Evolutionary conservation across 2,888 invertebrate genomes (phyloP).

Genomic region (Chalcosyrphus nemorum): DNA sequence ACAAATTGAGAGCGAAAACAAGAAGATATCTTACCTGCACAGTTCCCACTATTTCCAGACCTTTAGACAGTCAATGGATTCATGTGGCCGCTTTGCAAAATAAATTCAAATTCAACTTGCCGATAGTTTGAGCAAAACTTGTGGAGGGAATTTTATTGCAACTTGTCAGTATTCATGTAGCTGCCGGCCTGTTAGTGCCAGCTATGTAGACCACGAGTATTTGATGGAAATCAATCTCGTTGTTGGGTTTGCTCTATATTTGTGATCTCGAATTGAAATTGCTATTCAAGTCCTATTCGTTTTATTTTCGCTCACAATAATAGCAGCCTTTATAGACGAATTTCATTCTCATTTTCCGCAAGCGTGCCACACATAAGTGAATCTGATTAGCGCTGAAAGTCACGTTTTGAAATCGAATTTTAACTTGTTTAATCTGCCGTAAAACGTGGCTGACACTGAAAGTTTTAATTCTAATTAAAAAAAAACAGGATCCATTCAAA

Average conservation of each 20-base stretch:
- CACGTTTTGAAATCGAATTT: background rate
- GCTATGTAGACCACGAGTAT: background rate
- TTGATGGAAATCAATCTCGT: background rate
- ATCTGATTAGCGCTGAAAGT: background rate
- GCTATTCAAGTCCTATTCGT: background rate
- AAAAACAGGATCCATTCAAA: background rate
- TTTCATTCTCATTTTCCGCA: background rate
- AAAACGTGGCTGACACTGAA: constrained; percentile 20
- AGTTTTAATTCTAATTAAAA: background rate
- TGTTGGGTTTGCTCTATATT: constrained; percentile 16
- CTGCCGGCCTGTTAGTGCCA: constrained; percentile 2
- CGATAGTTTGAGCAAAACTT: background rate
- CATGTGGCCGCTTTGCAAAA: background rate
- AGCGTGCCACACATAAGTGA: background rate
- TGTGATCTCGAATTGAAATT: background rate
- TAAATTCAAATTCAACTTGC: background rate
- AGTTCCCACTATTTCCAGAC: constrained; percentile 25
- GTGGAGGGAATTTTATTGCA: background rate
- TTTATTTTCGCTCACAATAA: background rate
- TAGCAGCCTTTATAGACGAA: background rate
- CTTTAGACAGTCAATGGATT: background rate
- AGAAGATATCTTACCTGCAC: constrained; percentile 25
- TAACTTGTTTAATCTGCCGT: background rate
- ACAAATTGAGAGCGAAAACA: constrained; percentile 40
- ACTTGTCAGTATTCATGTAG: background rate